Base-by-base conservation (phyloP, 2,797 vertebrate genomes). In the Halcyon chelicuti region DNA sequence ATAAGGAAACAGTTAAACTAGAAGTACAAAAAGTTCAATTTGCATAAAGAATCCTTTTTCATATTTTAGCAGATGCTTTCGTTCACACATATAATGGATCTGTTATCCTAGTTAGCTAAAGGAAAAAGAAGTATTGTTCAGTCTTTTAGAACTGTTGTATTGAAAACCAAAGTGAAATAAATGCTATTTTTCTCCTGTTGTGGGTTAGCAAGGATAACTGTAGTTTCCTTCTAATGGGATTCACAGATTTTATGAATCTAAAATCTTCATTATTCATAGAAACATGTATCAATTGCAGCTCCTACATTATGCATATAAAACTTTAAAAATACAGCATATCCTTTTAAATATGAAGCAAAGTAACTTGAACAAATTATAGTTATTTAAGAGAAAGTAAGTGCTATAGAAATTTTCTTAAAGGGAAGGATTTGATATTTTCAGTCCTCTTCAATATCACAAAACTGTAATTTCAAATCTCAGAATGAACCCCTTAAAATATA, bases 361-460 rank as follows among this genome's bases (percentile, higher is more conserved):
- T 92, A 91, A 94, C 88, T 95, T 96, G 75, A 94, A 96, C 61
- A 97, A 97, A 97, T 97, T 97, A 97, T n/a, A 97, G 87, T 89
- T 93, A 97, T 97, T 96, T 96, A 96, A 85, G 33, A n/a, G 25
- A 49, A 79, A 94, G 78, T 90, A 96, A 60, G 73, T 68, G 82
- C 19, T 91, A 79, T 11, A 88, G 76, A 89, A 25, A 40, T 96
- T 73, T 88, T 95, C 90, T 88, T 40, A 44, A 91, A 85, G 83
- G 49, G 28, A 88, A 95, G 70, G 81, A 97, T 23, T 90, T 61
- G 84, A 60, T 96, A 90, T 97, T 97, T 97, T 92, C 57, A 82
- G 31, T 94, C 77, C 54, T 95, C 67, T 95, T 90, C 55, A 95
- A 85, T 77, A 95, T 91, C 86, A 91, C 33, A 96, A 93, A 96